Evolutionary conservation across 2,888 invertebrate species (phyloP), one percentile per base, ranked within the genome.

Genomic region (Theodoxus fluviatilis): DNA sequence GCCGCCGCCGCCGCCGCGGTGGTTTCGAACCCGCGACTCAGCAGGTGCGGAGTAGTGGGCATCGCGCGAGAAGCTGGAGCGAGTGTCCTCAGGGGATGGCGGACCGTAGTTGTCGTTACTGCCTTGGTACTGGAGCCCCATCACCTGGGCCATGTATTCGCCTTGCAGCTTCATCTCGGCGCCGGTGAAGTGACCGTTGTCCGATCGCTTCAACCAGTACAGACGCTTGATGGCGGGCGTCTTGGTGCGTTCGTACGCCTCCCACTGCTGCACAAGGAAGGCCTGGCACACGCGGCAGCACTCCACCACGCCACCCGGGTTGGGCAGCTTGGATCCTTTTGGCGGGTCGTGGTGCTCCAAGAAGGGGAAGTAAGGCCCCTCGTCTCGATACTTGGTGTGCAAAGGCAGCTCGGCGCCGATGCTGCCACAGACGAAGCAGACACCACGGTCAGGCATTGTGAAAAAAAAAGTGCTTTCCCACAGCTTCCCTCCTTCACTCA

Each of bases 191-290:
- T 93, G 93, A 74, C 95, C 94, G 83, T 95, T 94, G 84, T 96
- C 96, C 78, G 93, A 92, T 79, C 96, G 89, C 88, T 96, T 96
- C 89, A 96, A 90, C 93, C 96, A 96, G 85, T 96, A 96, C 83
- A 96, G 91, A 68, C 96, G 90, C 86, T 95, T 94, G 76, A 92
- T 90, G 86, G 94, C 93, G 0, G 96, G 95, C 79, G 94, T 93
- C 84, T 92, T 92, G 81, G 93, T 93, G 57, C 93, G 89, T 88
- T 96, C 96, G 87, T 94, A 94, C 75, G 92, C 91, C 81, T 96
- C 94, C 96, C 96, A 96, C 88, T 96, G 96, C 86, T 95, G 93
- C 70, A 92, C 90, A 57, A 96, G 90, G 82, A 95, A 91, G 67
- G 93, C 92, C 88, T 93, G 94, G 89, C 96, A 96, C 38, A 96